Base-by-base conservation (phyloP, 2,113 vertebrate species). In the Zosterops pallidus region DNA sequence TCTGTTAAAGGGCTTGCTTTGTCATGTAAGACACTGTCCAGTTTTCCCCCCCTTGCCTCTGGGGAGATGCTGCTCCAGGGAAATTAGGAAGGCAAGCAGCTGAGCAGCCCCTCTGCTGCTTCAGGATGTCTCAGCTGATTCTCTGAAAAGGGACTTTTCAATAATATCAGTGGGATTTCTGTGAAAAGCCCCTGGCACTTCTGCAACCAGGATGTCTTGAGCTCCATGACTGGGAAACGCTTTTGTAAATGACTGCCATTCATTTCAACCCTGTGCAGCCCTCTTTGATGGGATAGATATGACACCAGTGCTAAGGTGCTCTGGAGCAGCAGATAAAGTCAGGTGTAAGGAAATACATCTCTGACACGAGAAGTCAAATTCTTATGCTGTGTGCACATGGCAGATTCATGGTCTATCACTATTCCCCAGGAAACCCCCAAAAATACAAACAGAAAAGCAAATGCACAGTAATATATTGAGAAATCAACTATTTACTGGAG, bases 361-460 rank as follows among this genome's bases (percentile, higher is more conserved):
- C 68, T 62, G 68, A 37, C 42, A 26, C 0, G 0, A 55, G 25
- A 86, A 64, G 50, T 42, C 46, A 68, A 72, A 37, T 12, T 59
- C 11, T 56, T 46, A 35, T 72, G 64, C 64, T 33, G 5, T 4
- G 25, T 35, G 39, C 21, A 37, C 0, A 0, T 15, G 39, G 31
- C 47, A 55, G 42, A 16, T 15, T 41, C 0, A 0, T 20, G 12
- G 62, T 37, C 42, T 72, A 20, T 11, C 4, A 2, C 53, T 68
- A 5, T 21, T 49, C 44, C 56, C 57, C 57, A n/a, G 53, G 62
- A 92, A 69, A 78, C 21, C 55, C 67, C 39, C 8, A 52, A 60
- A 82, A 50, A 39, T 47, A 72, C 3, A 68, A 75, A 42, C 33
- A 78, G 80, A 83, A 84, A 65, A 91, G 65, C 69, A 92, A 92